Evolutionary conservation across 2,888 invertebrate genomes (phyloP), one percentile per base, ranked within the genome.

Genomic region (Sturmia bella): DNA sequence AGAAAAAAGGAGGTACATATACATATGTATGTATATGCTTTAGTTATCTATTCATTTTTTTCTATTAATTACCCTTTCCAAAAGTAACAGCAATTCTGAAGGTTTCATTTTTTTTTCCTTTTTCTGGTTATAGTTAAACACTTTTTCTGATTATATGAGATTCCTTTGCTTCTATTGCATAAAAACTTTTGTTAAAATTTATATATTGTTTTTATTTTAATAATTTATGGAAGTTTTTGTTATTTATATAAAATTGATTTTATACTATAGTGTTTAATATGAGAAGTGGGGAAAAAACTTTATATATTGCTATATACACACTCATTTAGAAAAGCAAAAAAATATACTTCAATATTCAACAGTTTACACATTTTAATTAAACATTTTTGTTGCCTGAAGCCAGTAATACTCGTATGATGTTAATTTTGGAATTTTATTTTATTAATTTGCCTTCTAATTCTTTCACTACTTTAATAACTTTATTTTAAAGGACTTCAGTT

Each of bases 1-100:
- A 32, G n/a, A 19, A 50, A 11, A 45, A 37, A 19, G 12, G 7
- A 7, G 1, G 27, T 37, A 6, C 24, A 39, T 17, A 13, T 64
- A 17, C 12, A 39, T 32, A 2, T 39, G 50, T 32, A 32, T 54
- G 32, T 59, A 57, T 37, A 19, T 68, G 69, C n/a, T 50, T 43
- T 15, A n/a, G 48, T 19, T 50, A 15, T 63, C 52, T 57, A 32
- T 37, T 52, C 56, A 50, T 37, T 11, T 64, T n/a, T 19, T 43
- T 52, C n/a, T 48, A 64, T 45, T 72, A 69, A 78, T 88, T 87
- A 89, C 89, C 89, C 88, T 89, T 86, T 89, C 88, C 86, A 88
- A 86, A 80, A 89, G 85, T 83, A 86, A 84, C 86, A 89, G 81
- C 84, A 89, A 86, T 86, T 89, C 89, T 84, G 89, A 89, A 84